A percentile compares a stretch with the other conserved stretches of the same genome.
Evolutionary conservation across 2,797 vertebrate species (phyloP).

Genomic region (Oophaga sylvatica): DNA sequence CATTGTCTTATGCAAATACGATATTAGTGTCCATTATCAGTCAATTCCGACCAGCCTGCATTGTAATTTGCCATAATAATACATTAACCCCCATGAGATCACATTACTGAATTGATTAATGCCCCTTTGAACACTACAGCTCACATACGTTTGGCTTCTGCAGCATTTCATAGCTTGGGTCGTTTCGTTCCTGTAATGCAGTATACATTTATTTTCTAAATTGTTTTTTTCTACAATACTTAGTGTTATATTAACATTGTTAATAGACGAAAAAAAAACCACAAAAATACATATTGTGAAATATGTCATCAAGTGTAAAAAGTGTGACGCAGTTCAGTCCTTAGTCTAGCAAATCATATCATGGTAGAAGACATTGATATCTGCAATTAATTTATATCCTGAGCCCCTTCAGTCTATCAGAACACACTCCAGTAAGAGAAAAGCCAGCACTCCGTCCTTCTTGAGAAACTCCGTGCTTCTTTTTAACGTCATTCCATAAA

Average conservation of each 20-base stretch:
- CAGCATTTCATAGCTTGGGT: not conserved
- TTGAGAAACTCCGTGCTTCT: no score
- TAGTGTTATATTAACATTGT: not conserved
- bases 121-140: not conserved
- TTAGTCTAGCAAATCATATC: not conserved
- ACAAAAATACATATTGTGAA: not conserved
- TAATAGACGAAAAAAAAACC: not conserved
- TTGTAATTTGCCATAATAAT: not conserved
- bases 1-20: not conserved
- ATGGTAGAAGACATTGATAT: not conserved
- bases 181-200: not conserved
- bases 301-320: not conserved
- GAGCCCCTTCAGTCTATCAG: not conserved
- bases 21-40: constrained; percentile 3
- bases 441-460: no score
- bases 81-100: constrained; percentile 1
- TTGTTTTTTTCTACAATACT: not conserved
- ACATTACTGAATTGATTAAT: not conserved
- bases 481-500: no score
- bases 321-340: not conserved
- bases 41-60: not conserved
- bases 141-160: not conserved
- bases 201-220: not conserved
- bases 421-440: not conserved
- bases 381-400: no score